phyloP scores from a whole-genome alignment of 2,888 invertebrate genomes.

The Drosophila ustulata region DNA sequence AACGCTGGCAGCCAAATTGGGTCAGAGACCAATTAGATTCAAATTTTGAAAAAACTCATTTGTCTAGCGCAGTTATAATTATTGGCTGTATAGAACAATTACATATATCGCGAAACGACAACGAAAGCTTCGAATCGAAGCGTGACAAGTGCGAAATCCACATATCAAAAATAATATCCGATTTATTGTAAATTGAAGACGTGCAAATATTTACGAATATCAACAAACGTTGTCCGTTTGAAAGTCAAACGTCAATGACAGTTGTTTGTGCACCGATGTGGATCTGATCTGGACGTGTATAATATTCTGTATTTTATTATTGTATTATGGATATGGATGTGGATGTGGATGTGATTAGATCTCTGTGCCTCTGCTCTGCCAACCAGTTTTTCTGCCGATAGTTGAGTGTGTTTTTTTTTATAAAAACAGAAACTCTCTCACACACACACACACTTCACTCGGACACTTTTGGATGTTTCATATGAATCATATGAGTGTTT shows the following conservation, averaged over 20 bases:
- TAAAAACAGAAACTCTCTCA: slow-evolving; percentile 4
- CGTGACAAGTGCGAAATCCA: slow-evolving; percentile 49
- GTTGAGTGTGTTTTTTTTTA: background rate
- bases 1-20: slow-evolving; percentile 22
- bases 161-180: slow-evolving; percentile 2
- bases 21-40: slow-evolving; percentile 23
- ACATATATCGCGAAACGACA: slow-evolving; percentile 27
- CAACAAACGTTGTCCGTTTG: slow-evolving; percentile 5
- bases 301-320: background rate
- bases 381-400: slow-evolving; percentile 17
- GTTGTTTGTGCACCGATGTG: slow-evolving; percentile 11
- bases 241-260: slow-evolving; percentile 67
- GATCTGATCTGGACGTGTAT: background rate
- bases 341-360: slow-evolving; percentile 7
- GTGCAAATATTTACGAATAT: background rate
- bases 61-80: slow-evolving; percentile 35
- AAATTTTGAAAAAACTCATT: slow-evolving; percentile 31
- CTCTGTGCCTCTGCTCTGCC: background rate
- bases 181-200: slow-evolving; percentile 12
- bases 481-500: slow-evolving; percentile 30
- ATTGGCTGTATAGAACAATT: slow-evolving; percentile 15
- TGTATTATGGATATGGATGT: background rate
- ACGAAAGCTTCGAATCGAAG: slow-evolving; percentile 63
- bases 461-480: slow-evolving; percentile 3
- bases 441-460: background rate